Conservation (phyloP, 1,140 invertebrate species). For the Penaeus indicus region DNA sequence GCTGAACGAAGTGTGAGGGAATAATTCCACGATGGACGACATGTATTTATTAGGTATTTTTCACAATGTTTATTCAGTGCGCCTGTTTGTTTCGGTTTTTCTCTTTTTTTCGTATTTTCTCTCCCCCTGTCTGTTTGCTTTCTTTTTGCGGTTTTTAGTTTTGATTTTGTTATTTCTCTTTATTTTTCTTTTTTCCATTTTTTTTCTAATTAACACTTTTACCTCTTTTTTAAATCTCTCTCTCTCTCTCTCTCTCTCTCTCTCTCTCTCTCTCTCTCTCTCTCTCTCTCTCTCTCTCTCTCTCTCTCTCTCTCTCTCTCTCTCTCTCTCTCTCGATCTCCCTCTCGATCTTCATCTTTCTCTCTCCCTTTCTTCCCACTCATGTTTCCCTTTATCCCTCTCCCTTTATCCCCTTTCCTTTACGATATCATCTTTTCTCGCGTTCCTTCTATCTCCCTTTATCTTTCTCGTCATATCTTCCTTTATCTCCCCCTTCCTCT, state of each 20-base stretch:
- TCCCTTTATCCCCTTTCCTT: neutral
- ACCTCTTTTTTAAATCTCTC: neutral
- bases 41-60: too few species aligned
- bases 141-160: neutral
- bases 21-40: too few species aligned
- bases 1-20: too few species aligned
- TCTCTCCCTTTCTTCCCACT: neutral
- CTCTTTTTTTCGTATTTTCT: neutral
- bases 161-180: neutral
- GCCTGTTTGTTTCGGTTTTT: too few species aligned
- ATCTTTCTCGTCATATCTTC: neutral
- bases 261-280: too few species aligned
- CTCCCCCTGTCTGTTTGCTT: neutral
- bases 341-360: neutral
- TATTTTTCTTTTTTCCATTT: neutral
- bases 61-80: too few species aligned
- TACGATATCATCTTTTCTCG: too few species aligned
- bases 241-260: neutral
- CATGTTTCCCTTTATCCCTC: neutral
- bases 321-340: slow-evolving; percentile 22
- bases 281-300: too few species aligned
- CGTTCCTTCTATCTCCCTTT: neutral
- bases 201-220: neutral
- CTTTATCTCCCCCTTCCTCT: too few species aligned
- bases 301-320: slow-evolving; percentile 20